Base-by-base conservation (phyloP, 2,888 invertebrate genomes). In the Sminthurinus aureus region DNA sequence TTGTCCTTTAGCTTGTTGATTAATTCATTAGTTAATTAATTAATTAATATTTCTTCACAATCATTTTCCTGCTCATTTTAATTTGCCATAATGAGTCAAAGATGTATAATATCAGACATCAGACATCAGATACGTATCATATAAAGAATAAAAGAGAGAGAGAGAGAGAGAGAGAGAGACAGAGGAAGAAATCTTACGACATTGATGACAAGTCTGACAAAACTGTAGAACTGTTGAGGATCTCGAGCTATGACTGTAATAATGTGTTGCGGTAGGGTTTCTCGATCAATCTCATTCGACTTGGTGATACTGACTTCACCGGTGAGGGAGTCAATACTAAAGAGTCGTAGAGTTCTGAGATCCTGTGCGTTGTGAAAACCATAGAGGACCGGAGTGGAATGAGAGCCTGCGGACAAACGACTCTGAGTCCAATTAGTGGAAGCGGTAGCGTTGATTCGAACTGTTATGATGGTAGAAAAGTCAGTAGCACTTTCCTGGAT, bases 261-360 rank as follows among this genome's bases (percentile, higher is more conserved):
- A 88, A 96, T 96, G 91, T 97, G 97, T 85, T 96, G 93, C 91
- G 96, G 97, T 58, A 95, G 93, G 88, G 94, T 94, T 90, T 98
- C 98, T 90, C 95, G 98, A 91, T 98, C 97, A 81, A 98, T 92
- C 18, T 86, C 86, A 74, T 87, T 82, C 79, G 92, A 91, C 84
- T 93, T 93, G 0, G 93, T 92, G 0, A 97, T 95, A 38, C 96
- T 93, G 84, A 98, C 93, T 0, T 96, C 95, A 0, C 98, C 99
- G 3, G 97, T 96, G 67, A 94, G 90, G 75, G 93, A 92, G 90
- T 98, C 98, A 85, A 99, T 94, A 89, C 93, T 93, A 91, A 98
- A 98, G 52, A 89, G 89, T 81, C 85, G 82, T 18, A 88, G 82
- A 11, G 87, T 85, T 74, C 87, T 81, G 51, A 83, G 20, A 80